Conservation (phyloP, 2,113 vertebrate genomes). For the Phaetusa simplex region DNA sequence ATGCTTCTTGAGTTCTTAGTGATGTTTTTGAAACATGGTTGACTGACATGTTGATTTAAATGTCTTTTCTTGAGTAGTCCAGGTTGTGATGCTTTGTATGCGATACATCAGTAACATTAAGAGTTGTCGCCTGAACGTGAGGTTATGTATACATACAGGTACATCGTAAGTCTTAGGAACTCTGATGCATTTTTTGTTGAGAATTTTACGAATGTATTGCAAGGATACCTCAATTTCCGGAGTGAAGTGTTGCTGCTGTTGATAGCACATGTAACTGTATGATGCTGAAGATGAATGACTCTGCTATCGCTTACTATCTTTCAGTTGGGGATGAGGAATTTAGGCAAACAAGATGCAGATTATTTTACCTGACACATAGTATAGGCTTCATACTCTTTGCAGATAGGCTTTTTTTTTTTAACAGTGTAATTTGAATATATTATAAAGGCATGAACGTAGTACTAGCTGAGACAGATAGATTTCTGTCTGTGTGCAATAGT, state of each 20-base stretch:
- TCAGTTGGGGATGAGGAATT: not conserved
- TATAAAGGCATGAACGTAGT: not conserved
- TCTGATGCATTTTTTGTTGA: not conserved
- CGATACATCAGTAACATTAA: not conserved
- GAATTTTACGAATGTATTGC: not conserved
- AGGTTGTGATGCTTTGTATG: not conserved
- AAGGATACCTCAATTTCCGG: not conserved
- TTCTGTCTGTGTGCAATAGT: not conserved
- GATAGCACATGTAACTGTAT: not conserved
- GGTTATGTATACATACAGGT: not conserved
- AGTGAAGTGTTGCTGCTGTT: not conserved
- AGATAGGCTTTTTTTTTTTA: not conserved
- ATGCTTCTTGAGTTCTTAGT: not conserved
- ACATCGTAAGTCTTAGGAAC: not conserved
- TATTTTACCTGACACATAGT: not conserved
- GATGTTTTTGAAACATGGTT: not conserved
- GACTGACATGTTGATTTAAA: not conserved
- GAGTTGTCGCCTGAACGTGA: not conserved
- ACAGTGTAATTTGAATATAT: not conserved
- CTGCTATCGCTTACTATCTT: not conserved
- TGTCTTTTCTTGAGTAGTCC: not conserved
- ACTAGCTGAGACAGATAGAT: not conserved
- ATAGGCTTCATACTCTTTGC: not conserved
- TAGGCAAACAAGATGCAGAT: not conserved
- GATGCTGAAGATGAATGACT: not conserved